Evolutionary conservation across 2,113 vertebrate species (phyloP).

Genomic region (Proteles cristata): DNA sequence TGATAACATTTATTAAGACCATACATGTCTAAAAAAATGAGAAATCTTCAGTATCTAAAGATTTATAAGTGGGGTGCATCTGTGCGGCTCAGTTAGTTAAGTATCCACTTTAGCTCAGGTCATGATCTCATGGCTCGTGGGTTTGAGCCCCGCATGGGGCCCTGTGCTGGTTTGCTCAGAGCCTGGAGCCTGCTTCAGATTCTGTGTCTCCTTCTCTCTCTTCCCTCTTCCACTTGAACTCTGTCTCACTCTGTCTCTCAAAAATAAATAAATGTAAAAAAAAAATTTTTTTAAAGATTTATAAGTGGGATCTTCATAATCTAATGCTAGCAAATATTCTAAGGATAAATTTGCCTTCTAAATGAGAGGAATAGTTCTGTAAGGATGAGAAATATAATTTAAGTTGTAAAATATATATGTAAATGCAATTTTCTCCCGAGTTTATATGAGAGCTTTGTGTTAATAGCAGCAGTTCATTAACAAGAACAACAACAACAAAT

Average conservation of each 20-base stretch:
- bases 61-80: not conserved
- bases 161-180: too few species aligned
- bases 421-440: not conserved
- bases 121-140: too few species aligned
- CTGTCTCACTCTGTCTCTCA: too few species aligned
- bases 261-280: too few species aligned
- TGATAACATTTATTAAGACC: conserved; percentile 7
- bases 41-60: not conserved
- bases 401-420: not conserved
- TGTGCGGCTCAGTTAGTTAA: too few species aligned
- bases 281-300: not conserved
- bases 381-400: not conserved
- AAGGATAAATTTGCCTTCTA: not conserved
- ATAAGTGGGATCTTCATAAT: not conserved
- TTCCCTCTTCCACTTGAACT: too few species aligned
- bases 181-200: too few species aligned
- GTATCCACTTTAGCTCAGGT: too few species aligned
- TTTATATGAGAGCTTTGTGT: not conserved
- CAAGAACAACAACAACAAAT: not conserved
- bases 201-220: too few species aligned
- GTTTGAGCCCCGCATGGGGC: too few species aligned
- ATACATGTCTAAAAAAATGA: not conserved
- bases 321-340: conserved; percentile 12
- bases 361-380: not conserved
- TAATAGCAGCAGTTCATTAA: not conserved